Conservation (phyloP, 1,140 invertebrate species). For the Uloborus diversus region DNA sequence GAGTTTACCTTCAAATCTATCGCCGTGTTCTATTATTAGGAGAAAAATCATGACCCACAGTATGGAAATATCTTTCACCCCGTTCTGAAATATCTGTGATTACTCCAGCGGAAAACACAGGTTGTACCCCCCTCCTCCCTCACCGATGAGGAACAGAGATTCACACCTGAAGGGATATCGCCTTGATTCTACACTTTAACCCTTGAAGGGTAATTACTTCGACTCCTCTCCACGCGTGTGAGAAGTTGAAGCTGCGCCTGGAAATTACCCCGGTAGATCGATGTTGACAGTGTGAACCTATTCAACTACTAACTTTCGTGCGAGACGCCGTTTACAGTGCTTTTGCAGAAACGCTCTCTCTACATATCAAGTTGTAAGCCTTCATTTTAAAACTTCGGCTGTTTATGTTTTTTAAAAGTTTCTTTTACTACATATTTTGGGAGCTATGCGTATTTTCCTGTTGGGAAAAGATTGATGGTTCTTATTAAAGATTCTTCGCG, state of each 20-base stretch:
- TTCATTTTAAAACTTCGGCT: constrained; percentile 30
- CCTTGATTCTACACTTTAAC: constrained; percentile 41
- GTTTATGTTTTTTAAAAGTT: background rate
- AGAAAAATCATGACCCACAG: constrained; percentile 31
- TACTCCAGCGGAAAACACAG: constrained; percentile 40
- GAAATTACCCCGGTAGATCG: constrained; percentile 40
- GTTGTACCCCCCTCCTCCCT: constrained; percentile 23
- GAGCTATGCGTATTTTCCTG: background rate
- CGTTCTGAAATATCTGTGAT: constrained; percentile 38
- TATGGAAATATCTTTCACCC: constrained; percentile 33
- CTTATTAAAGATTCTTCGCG: constrained; percentile 17
- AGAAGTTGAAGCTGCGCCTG: constrained; percentile 19
- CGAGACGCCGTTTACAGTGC: constrained; percentile 24
- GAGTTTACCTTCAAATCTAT: constrained; percentile 7
- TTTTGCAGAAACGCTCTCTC: constrained; percentile 34
- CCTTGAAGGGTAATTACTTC: constrained; percentile 48
- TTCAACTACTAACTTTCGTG: constrained; percentile 22
- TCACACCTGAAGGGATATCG: constrained; percentile 39
- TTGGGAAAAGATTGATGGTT: constrained; percentile 16
- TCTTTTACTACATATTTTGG: background rate
- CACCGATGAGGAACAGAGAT: constrained; percentile 10
- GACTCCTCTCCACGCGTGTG: background rate
- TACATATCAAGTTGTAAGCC: constrained; percentile 28
- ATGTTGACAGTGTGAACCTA: background rate
- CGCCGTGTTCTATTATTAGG: constrained; percentile 31